Conservation (phyloP, 2,888 invertebrate species). For the Xestia ashworthii region DNA sequence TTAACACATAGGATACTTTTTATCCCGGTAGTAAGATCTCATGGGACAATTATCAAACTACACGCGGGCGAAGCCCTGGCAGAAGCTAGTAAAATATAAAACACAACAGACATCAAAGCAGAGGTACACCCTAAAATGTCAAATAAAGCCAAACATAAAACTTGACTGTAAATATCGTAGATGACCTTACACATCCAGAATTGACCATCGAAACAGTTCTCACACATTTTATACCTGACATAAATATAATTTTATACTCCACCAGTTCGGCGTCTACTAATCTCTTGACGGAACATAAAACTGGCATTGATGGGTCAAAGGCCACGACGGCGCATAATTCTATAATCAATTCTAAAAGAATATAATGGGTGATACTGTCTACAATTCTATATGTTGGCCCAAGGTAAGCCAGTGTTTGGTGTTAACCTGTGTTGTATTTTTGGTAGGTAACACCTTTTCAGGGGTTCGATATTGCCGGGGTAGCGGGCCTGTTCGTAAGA, state of each 20-base stretch:
- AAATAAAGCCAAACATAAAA: background rate
- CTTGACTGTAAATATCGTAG: background rate
- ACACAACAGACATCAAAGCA: background rate
- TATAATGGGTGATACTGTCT: constrained; percentile 34
- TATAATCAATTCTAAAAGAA: constrained; percentile 52
- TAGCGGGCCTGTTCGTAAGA: too few relatives aligned
- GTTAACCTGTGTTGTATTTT: background rate
- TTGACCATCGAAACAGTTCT: constrained; percentile 38
- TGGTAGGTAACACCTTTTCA: background rate
- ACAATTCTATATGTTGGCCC: constrained; percentile 9
- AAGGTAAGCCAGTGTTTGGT: constrained; percentile 29
- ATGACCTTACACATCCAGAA: constrained; percentile 4
- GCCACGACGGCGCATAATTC: constrained; percentile 57
- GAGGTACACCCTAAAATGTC: background rate
- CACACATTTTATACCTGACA: constrained; percentile 47
- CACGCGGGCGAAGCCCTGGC: too few relatives aligned
- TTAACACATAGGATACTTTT: too few relatives aligned
- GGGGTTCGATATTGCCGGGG: background rate
- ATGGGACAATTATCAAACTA: too few relatives aligned
- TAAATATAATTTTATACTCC: constrained; percentile 52
- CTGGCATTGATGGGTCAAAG: constrained; percentile 58
- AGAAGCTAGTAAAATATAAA: background rate
- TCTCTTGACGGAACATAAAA: constrained; percentile 53
- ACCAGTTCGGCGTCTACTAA: constrained; percentile 39
- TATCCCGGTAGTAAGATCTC: too few relatives aligned